Evolutionary conservation across 2,888 invertebrate genomes (phyloP).

Genomic region (Sclerodermus sp.): DNA sequence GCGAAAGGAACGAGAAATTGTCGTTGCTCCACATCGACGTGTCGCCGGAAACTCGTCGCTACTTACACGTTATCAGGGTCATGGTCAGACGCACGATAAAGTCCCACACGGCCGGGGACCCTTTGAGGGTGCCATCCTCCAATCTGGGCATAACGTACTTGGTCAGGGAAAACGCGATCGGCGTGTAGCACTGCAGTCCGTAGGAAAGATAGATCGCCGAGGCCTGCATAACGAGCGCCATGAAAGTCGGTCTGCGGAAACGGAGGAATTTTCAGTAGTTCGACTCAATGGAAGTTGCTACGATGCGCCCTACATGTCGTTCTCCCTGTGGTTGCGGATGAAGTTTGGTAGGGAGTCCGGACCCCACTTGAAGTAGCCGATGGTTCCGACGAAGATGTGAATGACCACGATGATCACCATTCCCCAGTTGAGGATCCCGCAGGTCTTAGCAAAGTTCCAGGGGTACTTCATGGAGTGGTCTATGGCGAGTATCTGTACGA

Average conservation of each 20-base stretch:
- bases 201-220: conserved; percentile 37
- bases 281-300: too few relatives aligned
- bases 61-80: conserved; percentile 34
- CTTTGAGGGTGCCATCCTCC: conserved; percentile 19
- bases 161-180: conserved; percentile 31
- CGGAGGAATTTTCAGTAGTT: too few relatives aligned
- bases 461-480: conserved; percentile 37
- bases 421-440: conserved; percentile 36
- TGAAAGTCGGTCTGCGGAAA: conserved; percentile 19
- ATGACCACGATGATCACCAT: conserved; percentile 29
- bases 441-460: conserved; percentile 29
- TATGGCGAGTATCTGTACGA: conserved; percentile 35
- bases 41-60: not conserved
- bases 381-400: conserved; percentile 28
- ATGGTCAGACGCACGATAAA: conserved; percentile 30
- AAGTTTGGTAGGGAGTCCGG: conserved; percentile 31
- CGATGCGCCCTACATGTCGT: conserved; percentile 33
- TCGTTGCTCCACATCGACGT: too few relatives aligned
- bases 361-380: conserved; percentile 39
- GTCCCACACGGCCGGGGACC: conserved; percentile 29
- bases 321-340: conserved; percentile 31
- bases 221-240: conserved; percentile 32
- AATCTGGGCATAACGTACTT: conserved; percentile 27
- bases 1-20: conserved; percentile 18
- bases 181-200: conserved; percentile 39